phyloP scores from a whole-genome alignment of 2,888 invertebrate species.

The Nasonovia ribisnigri region DNA sequence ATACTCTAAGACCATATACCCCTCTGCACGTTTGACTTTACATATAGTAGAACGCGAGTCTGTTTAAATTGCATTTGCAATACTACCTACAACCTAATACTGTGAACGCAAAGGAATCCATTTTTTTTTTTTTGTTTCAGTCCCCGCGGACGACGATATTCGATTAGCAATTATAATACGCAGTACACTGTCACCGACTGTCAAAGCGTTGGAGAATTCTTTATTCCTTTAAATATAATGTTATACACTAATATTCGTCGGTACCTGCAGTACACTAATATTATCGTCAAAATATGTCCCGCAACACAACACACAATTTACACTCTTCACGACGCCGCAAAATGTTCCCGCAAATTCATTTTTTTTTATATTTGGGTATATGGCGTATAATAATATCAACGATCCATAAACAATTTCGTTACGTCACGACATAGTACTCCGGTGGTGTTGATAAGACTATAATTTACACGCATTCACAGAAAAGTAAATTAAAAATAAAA shows the following conservation, averaged over 20 bases:
- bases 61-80: constrained; percentile 29
- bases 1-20: neutral
- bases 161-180: neutral
- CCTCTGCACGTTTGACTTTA: constrained; percentile 14
- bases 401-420: neutral
- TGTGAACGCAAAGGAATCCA: neutral
- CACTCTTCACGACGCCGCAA: neutral
- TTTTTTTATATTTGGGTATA: neutral
- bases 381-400: neutral
- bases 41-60: neutral
- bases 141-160: neutral
- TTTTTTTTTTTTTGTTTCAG: neutral
- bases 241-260: neutral
- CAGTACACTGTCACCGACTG: neutral
- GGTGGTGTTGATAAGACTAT: neutral
- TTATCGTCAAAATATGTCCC: neutral
- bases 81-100: neutral
- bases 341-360: neutral
- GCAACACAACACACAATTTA: neutral
- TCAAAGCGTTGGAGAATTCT: neutral
- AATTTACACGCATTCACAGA: neutral
- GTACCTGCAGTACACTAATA: neutral
- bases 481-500: neutral
- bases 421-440: neutral
- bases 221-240: neutral